Conservation (phyloP, 2,888 invertebrate species). For the Lithophane ornitopus region DNA sequence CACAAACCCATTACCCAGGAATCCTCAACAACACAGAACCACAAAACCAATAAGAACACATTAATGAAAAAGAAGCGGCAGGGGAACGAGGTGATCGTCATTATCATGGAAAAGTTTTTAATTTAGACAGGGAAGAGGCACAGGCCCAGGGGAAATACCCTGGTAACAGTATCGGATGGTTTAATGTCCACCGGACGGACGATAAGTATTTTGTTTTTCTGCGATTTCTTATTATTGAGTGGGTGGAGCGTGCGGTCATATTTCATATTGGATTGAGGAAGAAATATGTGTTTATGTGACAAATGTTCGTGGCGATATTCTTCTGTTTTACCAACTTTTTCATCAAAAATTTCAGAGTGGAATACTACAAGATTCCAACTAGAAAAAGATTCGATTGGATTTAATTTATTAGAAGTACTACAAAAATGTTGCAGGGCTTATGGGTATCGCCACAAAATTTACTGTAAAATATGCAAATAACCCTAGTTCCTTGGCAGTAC, state of each 20-base stretch:
- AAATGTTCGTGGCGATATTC: constrained; percentile 14
- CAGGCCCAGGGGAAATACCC: constrained; percentile 62
- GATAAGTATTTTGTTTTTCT: constrained; percentile 52
- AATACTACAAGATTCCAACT: too few relatives aligned
- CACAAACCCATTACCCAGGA: constrained; percentile 23
- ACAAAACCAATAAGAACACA: constrained; percentile 59
- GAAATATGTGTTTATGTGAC: constrained; percentile 52
- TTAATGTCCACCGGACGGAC: constrained; percentile 51
- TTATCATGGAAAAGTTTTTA: constrained; percentile 65
- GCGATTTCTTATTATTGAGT: constrained; percentile 44
- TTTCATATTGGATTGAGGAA: constrained; percentile 46
- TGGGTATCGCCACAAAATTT: background rate
- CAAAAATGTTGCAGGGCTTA: background rate
- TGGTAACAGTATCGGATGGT: constrained; percentile 54
- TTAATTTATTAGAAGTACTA: background rate
- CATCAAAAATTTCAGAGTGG: background rate
- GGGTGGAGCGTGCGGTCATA: constrained; percentile 35
- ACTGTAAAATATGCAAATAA: background rate
- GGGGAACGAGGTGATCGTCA: constrained; percentile 52
- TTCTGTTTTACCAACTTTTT: constrained; percentile 22
- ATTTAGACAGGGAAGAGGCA: constrained; percentile 60
- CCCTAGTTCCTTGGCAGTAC: too few relatives aligned
- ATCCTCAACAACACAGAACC: constrained; percentile 32
- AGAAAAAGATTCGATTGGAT: background rate
- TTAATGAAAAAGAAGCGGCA: constrained; percentile 53